A percentile compares a stretch with the other conserved stretches of the same genome.
Conservation (phyloP, 2,888 invertebrate species). For the Bombylius major region DNA sequence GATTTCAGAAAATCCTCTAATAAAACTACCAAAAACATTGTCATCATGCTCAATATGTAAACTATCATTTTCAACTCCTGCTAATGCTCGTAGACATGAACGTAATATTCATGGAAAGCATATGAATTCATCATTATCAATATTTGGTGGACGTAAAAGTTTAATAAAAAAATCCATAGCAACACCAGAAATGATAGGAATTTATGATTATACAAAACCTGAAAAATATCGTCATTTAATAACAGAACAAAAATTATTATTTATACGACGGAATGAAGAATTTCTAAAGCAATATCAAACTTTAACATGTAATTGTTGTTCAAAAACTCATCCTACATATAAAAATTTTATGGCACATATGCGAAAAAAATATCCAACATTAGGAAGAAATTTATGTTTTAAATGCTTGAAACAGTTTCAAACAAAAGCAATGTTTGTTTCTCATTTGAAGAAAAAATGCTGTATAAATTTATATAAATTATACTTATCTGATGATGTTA, state of each 20-base stretch:
- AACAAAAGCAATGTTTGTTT: slow-evolving; percentile 36
- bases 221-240: slow-evolving; percentile 32
- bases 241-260: slow-evolving; percentile 32
- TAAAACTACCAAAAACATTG: neutral
- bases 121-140: neutral
- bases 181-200: slow-evolving; percentile 19
- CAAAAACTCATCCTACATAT: slow-evolving; percentile 31
- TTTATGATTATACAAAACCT: slow-evolving; percentile 33
- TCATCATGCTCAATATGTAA: slow-evolving; percentile 31
- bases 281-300: slow-evolving; percentile 36
- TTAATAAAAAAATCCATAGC: neutral
- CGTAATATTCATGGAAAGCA: slow-evolving; percentile 31
- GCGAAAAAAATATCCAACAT: slow-evolving; percentile 32
- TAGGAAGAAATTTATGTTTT: slow-evolving; percentile 35
- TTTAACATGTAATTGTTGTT: slow-evolving; percentile 36
- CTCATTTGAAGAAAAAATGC: slow-evolving; percentile 35
- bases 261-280: slow-evolving; percentile 31
- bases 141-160: neutral
- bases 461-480: slow-evolving; percentile 35
- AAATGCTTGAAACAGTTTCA: slow-evolving; percentile 36
- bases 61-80: slow-evolving; percentile 34
- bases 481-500: slow-evolving; percentile 24
- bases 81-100: slow-evolving; percentile 36
- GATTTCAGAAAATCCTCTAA: neutral
- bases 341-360: slow-evolving; percentile 38